A percentile compares a stretch with the other conserved stretches of the same genome.
Evolutionary conservation across 2,888 invertebrate genomes (phyloP).

Genomic region (Poecilus cupreus): DNA sequence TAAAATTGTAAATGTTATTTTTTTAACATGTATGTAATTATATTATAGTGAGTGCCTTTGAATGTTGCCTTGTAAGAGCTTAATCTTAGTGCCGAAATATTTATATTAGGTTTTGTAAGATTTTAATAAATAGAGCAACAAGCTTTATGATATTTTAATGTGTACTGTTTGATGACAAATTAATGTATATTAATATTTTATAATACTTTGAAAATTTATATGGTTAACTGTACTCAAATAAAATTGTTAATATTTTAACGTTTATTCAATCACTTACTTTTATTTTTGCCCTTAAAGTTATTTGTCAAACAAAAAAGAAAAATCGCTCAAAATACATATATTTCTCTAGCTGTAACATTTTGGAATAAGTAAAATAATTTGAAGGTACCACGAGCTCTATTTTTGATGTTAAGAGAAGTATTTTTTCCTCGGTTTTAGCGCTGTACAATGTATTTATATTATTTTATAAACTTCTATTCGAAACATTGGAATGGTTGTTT

Average conservation of each 20-base stretch:
- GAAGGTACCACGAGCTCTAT: no score
- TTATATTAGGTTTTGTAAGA: conserved; percentile 21
- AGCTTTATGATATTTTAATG: conserved; percentile 7
- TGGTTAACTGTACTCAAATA: conserved; percentile 14
- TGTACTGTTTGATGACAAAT: not conserved
- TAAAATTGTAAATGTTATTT: conserved; percentile 6
- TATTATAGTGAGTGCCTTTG: conserved; percentile 49
- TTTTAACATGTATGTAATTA: conserved; percentile 42
- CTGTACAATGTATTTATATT: no score
- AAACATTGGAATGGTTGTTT: no score
- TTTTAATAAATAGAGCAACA: conserved; percentile 1
- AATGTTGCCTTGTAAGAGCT: conserved; percentile 41
- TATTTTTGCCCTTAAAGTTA: not conserved
- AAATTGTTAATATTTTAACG: conserved; percentile 38
- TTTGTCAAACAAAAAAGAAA: no score
- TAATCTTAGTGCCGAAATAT: conserved; percentile 25
- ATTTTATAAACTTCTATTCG: no score
- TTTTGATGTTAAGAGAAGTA: no score
- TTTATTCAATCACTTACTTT: not conserved
- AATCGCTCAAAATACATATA: no score
- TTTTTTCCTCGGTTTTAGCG: no score
- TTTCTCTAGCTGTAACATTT: no score
- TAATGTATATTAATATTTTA: conserved; percentile 26
- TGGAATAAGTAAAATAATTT: no score
- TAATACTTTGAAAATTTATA: conserved; percentile 9